A percentile compares a stretch with the other conserved stretches of the same genome.
Evolutionary conservation across 2,888 invertebrate genomes (phyloP).

Genomic region (Chymomyza amoena): DNA sequence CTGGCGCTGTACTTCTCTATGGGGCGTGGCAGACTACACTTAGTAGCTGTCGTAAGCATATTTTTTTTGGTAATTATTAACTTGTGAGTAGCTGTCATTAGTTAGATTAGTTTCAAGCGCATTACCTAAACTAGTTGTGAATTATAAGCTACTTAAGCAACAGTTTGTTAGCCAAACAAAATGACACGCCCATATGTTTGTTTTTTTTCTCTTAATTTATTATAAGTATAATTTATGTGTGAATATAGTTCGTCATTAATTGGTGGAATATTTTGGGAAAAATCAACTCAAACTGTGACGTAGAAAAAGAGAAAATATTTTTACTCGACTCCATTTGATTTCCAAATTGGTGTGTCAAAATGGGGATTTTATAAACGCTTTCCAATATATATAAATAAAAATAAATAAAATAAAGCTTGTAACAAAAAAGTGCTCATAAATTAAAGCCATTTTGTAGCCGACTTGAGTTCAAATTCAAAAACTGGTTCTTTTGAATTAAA

Average conservation of each 20-base stretch:
- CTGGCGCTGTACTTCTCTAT: not conserved
- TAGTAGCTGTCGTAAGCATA: not conserved
- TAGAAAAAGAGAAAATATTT: not conserved
- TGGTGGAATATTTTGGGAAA: not conserved
- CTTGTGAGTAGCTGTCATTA: not conserved
- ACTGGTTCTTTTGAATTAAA: constrained; percentile 2
- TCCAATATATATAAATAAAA: not conserved
- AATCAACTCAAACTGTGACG: not conserved
- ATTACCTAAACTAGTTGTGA: not conserved
- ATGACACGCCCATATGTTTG: too few species aligned
- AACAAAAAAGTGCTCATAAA: not conserved
- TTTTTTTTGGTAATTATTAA: not conserved
- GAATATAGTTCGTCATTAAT: not conserved
- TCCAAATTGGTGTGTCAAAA: not conserved
- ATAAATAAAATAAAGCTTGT: not conserved
- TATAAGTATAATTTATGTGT: not conserved
- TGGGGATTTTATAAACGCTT: not conserved
- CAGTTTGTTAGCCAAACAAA: not conserved
- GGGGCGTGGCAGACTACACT: not conserved
- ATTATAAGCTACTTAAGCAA: not conserved
- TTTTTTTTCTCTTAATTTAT: not conserved
- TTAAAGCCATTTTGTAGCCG: constrained; percentile 10
- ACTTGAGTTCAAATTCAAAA: not conserved
- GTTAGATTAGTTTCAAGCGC: not conserved
- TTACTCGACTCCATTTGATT: not conserved